phyloP scores from a whole-genome alignment of 2,888 invertebrate species.

The Drosophila putrida region DNA sequence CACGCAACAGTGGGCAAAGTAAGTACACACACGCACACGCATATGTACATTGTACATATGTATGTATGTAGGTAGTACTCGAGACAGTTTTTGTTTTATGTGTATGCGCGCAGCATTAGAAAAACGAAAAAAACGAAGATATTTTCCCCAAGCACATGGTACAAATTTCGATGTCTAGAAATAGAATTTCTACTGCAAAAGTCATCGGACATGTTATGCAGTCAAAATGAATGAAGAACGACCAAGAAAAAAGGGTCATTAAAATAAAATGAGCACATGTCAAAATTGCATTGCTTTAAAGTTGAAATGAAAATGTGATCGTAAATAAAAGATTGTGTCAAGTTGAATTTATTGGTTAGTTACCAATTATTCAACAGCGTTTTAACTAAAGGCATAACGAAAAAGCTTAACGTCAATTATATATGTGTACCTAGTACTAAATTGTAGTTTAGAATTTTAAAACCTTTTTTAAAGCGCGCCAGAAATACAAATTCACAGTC shows the following conservation, averaged over 20 bases:
- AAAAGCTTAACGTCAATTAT: slow-evolving; percentile 51
- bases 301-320: slow-evolving; percentile 7
- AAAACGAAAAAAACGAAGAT: slow-evolving; percentile 15
- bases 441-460: slow-evolving; percentile 7
- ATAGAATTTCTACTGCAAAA: slow-evolving; percentile 50
- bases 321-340: slow-evolving; percentile 9
- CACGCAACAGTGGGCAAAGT: slow-evolving; percentile 35
- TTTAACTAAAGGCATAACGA: slow-evolving; percentile 19
- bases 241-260: slow-evolving; percentile 12
- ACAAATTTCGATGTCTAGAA: slow-evolving; percentile 57
- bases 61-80: slow-evolving; percentile 9
- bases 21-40: slow-evolving; percentile 31
- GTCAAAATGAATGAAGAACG: slow-evolving; percentile 31
- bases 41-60: not conserved
- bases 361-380: slow-evolving; percentile 35
- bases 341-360: slow-evolving; percentile 39
- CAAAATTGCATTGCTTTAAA: slow-evolving; percentile 21
- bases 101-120: slow-evolving; percentile 27
- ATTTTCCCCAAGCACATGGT: slow-evolving; percentile 60
- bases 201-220: slow-evolving; percentile 59
- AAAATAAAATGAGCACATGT: slow-evolving; percentile 27
- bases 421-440: slow-evolving; percentile 33
- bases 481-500: slow-evolving; percentile 9
- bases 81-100: slow-evolving; percentile 4
- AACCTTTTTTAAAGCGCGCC: slow-evolving; percentile 23